These are phyloP conservation scores for Prosapia bicincta DNA, from an alignment of 2,888 invertebrate genomes.

Conservation along the genomic window DNA sequence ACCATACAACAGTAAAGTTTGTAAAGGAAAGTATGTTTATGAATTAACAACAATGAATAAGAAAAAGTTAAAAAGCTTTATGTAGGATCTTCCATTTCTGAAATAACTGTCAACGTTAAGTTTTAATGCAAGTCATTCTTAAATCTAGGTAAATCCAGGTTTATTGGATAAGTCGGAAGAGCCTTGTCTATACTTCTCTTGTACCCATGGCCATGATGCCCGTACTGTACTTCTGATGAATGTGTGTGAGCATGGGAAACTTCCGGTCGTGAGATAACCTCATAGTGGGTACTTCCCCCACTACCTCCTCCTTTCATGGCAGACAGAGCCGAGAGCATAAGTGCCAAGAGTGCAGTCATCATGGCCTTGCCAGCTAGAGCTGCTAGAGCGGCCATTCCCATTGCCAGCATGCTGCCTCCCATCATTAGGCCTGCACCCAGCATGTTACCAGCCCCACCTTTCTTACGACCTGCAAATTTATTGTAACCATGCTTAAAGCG, in stretches of 20 bases:
- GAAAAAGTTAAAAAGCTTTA: too few relatives aligned
- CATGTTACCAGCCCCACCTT: conserved; percentile 12
- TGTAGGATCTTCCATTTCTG: too few relatives aligned
- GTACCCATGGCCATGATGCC: conserved; percentile 29
- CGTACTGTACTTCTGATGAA: conserved; percentile 32
- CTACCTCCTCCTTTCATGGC: conserved; percentile 36
- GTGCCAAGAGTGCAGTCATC: conserved; percentile 38
- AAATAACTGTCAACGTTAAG: too few relatives aligned
- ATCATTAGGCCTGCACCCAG: conserved; percentile 36
- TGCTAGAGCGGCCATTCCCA: conserved; percentile 40
- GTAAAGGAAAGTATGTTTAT: too few relatives aligned
- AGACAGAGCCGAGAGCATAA: conserved; percentile 37
- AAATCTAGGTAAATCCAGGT: neutral
- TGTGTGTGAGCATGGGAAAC: conserved; percentile 49
- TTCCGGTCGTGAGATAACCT: conserved; percentile 78
- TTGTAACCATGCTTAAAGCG: too few relatives aligned
- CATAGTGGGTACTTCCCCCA: conserved; percentile 63
- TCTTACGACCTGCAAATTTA: conserved; percentile 14
- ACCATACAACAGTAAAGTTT: too few relatives aligned
- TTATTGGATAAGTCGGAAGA: neutral
- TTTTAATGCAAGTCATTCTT: neutral
- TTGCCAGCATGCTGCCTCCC: conserved; percentile 37
- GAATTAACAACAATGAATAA: too few relatives aligned
- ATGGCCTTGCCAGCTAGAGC: conserved; percentile 40
- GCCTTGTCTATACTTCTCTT: conserved; percentile 26